A percentile compares a stretch with the other conserved stretches of the same genome.
Conservation (phyloP, 2,888 invertebrate species). For the Ochropleura leucogaster region DNA sequence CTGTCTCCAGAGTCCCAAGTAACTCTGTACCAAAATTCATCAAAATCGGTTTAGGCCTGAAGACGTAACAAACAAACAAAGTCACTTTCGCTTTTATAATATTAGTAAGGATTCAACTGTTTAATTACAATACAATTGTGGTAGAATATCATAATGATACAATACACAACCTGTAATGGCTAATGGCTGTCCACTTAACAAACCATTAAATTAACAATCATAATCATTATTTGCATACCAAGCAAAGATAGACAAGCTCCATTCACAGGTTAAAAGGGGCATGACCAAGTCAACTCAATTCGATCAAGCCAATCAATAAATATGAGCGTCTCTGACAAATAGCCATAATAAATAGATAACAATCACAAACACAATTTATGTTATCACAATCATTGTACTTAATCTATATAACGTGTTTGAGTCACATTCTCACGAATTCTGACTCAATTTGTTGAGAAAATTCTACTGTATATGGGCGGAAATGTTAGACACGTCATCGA, state of each 20-base stretch:
- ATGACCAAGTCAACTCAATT: constrained; percentile 53
- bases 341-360: constrained; percentile 52
- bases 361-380: constrained; percentile 33
- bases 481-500: constrained; percentile 28
- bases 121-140: neutral
- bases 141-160: neutral
- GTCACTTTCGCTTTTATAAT: no score
- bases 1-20: no score
- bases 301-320: constrained; percentile 53
- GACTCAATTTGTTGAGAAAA: constrained; percentile 40
- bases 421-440: constrained; percentile 23
- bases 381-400: constrained; percentile 36
- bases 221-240: constrained; percentile 1
- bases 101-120: no score
- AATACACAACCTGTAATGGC: neutral
- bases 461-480: neutral
- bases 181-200: neutral
- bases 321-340: constrained; percentile 19
- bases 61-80: no score
- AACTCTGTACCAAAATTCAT: no score
- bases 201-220: neutral
- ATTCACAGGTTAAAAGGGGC: constrained; percentile 43
- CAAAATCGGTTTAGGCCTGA: no score
- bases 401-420: constrained; percentile 37
- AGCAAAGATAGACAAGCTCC: constrained; percentile 15